Conservation (phyloP, 2,797 vertebrate genomes). For the Emydoidea blandingii region DNA sequence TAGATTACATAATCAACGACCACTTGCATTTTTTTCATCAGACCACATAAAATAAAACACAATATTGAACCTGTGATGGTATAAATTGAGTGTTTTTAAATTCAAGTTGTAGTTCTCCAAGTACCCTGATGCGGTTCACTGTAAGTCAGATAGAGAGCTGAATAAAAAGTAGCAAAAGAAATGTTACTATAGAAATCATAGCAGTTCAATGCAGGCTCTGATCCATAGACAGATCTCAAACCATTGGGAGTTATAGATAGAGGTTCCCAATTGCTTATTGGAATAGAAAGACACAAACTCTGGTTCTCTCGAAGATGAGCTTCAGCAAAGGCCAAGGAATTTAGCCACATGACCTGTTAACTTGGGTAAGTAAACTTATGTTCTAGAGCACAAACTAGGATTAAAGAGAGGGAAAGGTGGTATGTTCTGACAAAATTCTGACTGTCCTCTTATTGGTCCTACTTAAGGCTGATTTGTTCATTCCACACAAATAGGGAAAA, state of each 20-base stretch:
- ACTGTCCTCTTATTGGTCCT: neutral
- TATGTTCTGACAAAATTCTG: neutral
- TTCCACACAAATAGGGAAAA: neutral
- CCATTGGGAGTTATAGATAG: neutral
- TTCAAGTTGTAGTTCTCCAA: neutral
- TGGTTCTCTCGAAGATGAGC: neutral
- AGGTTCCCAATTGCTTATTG: neutral
- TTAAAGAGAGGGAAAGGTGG: neutral
- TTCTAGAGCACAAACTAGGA: neutral
- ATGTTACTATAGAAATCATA: neutral
- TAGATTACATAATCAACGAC: neutral
- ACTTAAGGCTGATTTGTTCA: neutral
- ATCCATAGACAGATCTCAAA: neutral
- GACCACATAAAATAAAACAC: neutral
- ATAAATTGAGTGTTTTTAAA: neutral
- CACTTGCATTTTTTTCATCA: neutral
- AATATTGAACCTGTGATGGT: neutral
- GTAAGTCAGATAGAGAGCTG: neutral
- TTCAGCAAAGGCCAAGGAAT: neutral
- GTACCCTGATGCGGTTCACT: neutral
- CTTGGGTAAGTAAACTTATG: neutral
- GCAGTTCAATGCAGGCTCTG: neutral
- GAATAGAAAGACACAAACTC: neutral
- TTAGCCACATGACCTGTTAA: neutral
- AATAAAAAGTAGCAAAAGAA: neutral